A percentile compares a stretch with the other conserved stretches of the same genome.
Evolutionary conservation across 2,888 invertebrate genomes (phyloP).

Genomic region (Eupeodes latifasciatus): DNA sequence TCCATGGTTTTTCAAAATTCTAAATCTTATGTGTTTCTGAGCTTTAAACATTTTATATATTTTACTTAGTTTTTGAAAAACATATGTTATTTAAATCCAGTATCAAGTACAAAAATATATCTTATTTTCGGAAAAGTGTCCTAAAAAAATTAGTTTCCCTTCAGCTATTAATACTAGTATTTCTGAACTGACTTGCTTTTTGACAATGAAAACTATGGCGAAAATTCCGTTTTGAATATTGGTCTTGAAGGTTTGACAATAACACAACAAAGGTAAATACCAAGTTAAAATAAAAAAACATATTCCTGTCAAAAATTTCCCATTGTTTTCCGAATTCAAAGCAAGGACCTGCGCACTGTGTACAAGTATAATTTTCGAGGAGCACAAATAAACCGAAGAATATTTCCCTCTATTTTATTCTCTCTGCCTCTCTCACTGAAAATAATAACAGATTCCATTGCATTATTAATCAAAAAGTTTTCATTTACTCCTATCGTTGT

Average conservation of each 20-base stretch:
- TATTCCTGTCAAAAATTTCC: slow-evolving; percentile 24
- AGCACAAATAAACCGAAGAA: not conserved
- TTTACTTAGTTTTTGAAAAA: too few relatives aligned
- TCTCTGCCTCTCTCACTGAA: not conserved
- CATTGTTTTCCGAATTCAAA: slow-evolving; percentile 1
- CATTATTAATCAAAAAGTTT: slow-evolving; percentile 22
- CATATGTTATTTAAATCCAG: too few relatives aligned
- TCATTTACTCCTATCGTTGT: slow-evolving; percentile 46
- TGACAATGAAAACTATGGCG: not conserved
- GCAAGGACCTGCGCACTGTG: slow-evolving; percentile 45
- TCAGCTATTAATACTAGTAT: too few relatives aligned
- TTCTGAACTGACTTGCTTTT: too few relatives aligned
- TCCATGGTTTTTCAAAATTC: too few relatives aligned
- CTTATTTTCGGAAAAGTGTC: too few relatives aligned
- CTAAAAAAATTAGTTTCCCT: too few relatives aligned
- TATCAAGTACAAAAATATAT: too few relatives aligned
- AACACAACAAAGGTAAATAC: not conserved
- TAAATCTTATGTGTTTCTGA: too few relatives aligned
- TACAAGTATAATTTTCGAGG: not conserved
- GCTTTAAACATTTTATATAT: too few relatives aligned
- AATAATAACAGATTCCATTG: not conserved
- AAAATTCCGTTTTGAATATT: not conserved
- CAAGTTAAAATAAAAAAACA: not conserved
- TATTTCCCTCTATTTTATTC: slow-evolving; percentile 22
- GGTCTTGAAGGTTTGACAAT: not conserved